Percentiles rank a stretch among this genome's conserved stretches.
phyloP scores from a whole-genome alignment of 2,888 invertebrate genomes.

The Xestobium rufovillosum region DNA sequence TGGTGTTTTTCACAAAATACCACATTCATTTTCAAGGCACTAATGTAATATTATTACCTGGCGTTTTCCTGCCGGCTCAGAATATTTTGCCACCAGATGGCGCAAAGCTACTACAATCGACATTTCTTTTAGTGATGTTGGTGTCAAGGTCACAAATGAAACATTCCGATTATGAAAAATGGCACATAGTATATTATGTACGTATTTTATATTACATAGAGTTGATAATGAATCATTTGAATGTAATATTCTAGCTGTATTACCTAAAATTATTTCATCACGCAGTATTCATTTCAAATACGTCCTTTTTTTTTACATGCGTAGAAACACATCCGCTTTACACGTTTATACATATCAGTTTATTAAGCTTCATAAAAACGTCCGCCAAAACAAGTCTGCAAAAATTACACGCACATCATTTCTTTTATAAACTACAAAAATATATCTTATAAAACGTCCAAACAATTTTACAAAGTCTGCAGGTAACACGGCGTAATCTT shows the following conservation, averaged over 20 bases:
- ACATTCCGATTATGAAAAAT: conserved; percentile 39
- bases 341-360: conserved; percentile 38
- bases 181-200: conserved; percentile 48
- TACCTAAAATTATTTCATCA: conserved; percentile 44
- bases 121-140: no score
- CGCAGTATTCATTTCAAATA: conserved; percentile 42
- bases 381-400: conserved; percentile 22
- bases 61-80: no score
- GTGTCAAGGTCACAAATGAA: no score
- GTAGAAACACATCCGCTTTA: conserved; percentile 43
- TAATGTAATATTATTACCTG: no score
- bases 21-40: no score
- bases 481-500: conserved; percentile 28
- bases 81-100: no score
- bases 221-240: conserved; percentile 43
- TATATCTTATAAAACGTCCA: conserved; percentile 38
- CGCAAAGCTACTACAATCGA: no score
- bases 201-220: conserved; percentile 47
- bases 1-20: no score
- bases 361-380: conserved; percentile 19
- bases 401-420: conserved; percentile 30
- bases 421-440: conserved; percentile 39
- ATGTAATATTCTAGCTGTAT: conserved; percentile 43
- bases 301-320: conserved; percentile 40
- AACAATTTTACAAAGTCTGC: conserved; percentile 37